phyloP scores from a whole-genome alignment of 2,113 vertebrate species.

The Sciurus niger region DNA sequence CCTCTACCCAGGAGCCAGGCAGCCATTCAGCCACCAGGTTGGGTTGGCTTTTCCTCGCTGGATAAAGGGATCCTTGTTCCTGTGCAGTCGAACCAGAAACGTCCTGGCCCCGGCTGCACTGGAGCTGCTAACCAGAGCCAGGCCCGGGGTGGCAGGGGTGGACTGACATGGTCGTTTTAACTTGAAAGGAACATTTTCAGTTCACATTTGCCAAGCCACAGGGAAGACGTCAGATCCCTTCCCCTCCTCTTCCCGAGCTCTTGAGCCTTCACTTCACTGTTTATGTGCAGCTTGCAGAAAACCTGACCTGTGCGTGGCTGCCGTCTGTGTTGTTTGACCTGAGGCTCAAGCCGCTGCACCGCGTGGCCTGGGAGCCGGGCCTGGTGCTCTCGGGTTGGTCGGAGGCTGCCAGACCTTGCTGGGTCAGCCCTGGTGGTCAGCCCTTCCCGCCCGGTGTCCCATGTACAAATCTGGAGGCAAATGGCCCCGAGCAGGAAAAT shows the following conservation, averaged over 20 bases:
- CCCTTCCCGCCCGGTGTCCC: neutral
- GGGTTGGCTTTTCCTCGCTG: neutral
- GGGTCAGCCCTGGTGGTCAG: neutral
- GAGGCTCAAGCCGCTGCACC: neutral
- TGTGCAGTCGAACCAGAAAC: neutral
- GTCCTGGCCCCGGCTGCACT: neutral
- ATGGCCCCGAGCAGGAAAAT: neutral
- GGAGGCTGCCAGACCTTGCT: neutral
- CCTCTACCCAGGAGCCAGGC: neutral
- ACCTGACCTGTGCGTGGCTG: neutral
- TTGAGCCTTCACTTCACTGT: neutral
- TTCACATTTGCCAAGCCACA: conserved; percentile 18
- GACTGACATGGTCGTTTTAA: conserved; percentile 58
- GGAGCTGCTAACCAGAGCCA: conserved; percentile 68
- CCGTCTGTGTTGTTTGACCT: neutral
- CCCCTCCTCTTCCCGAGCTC: rapidly evolving
- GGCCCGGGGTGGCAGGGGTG: neutral
- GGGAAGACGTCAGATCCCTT: neutral
- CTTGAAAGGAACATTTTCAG: conserved; percentile 48
- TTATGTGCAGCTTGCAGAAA: neutral
- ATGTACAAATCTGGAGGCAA: conserved; percentile 38
- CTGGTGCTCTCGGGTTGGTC: rapidly evolving
- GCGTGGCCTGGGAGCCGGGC: neutral
- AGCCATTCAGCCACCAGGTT: neutral
- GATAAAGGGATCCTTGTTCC: conserved; percentile 65